Evolutionary conservation across 2,888 invertebrate genomes (phyloP).

Genomic region (Patella caerulea): DNA sequence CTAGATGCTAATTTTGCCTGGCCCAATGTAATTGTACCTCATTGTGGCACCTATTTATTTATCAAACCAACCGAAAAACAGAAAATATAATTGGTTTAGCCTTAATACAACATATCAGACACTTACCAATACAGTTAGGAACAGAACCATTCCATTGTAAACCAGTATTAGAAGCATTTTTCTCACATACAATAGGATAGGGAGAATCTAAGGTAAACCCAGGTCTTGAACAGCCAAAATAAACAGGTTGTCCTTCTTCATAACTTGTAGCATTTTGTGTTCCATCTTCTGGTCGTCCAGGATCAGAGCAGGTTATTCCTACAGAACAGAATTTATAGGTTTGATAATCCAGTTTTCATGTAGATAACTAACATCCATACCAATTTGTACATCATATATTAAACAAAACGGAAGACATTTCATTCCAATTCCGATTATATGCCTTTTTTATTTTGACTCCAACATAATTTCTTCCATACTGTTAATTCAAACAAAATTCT

Average conservation of each 20-base stretch:
- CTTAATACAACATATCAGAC: no score
- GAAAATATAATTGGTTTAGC: no score
- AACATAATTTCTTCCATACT: no score
- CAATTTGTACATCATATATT: no score
- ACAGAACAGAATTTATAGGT: slow-evolving; percentile 11
- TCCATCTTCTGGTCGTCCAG: slow-evolving; percentile 53
- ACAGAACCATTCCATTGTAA: slow-evolving; percentile 40
- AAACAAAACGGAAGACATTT: no score
- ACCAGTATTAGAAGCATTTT: slow-evolving; percentile 26
- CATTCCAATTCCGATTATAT: no score
- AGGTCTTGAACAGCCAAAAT: slow-evolving; percentile 41
- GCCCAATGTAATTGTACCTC: background rate
- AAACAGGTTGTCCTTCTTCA: slow-evolving; percentile 43
- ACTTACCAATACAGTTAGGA: slow-evolving; percentile 49
- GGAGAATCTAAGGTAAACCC: slow-evolving; percentile 44
- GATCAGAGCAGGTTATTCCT: slow-evolving; percentile 57
- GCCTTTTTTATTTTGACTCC: no score
- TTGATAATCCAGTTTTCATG: no score
- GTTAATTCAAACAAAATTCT: no score
- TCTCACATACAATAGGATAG: slow-evolving; percentile 41
- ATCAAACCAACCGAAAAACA: background rate
- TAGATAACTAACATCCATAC: no score
- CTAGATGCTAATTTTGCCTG: background rate
- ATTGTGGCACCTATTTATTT: background rate
- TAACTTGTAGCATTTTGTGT: slow-evolving; percentile 43